These are phyloP conservation scores for Amphimedon queenslandica DNA, from an alignment of 37 sponge, comb jelly and placozoan species.

Conservation along the genomic window DNA sequence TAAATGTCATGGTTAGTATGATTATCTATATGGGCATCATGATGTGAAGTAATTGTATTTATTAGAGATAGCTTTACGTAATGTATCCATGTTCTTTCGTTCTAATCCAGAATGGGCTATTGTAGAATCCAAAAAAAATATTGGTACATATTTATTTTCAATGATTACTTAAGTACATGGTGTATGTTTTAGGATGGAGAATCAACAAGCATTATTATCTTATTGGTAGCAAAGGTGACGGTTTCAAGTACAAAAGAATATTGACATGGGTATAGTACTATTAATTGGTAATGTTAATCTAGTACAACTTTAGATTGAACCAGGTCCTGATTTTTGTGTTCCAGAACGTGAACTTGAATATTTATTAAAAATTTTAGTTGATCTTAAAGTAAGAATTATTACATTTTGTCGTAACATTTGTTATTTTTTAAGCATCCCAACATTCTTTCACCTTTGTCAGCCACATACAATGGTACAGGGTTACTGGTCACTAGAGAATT, in stretches of 20 bases:
- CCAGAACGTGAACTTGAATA: slow-evolving; percentile 65
- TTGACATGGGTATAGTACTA: slow-evolving; percentile 64
- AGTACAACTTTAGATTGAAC: slow-evolving; percentile 41
- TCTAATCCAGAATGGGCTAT: slow-evolving; percentile 66
- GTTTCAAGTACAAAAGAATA: slow-evolving; percentile 36
- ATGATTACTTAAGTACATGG: not conserved
- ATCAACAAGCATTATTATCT: slow-evolving; percentile 78
- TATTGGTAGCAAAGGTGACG: slow-evolving; percentile 29
- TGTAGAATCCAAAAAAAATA: slow-evolving; percentile 46
- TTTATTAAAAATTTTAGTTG: slow-evolving; percentile 42
- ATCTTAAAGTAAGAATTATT: slow-evolving; percentile 33
- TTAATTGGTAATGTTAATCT: not conserved
- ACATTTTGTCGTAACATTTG: not conserved
- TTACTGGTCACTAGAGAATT: slow-evolving; percentile 48
- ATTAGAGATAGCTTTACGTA: slow-evolving; percentile 69
- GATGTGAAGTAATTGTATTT: slow-evolving; percentile 80
- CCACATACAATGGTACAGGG: slow-evolving; percentile 61
- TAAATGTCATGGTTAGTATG: slow-evolving; percentile 53
- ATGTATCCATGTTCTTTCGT: slow-evolving; percentile 90
- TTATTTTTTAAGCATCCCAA: slow-evolving; percentile 57
- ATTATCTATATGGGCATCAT: slow-evolving; percentile 48
- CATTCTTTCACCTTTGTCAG: slow-evolving; percentile 55
- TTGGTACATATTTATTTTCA: slow-evolving; percentile 42
- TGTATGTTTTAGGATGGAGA: slow-evolving; percentile 57
- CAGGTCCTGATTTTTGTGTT: slow-evolving; percentile 71